Evolutionary conservation across 1,140 invertebrate species (phyloP), one percentile per base, ranked within the genome.

Genomic region (Sycobia sp.): DNA sequence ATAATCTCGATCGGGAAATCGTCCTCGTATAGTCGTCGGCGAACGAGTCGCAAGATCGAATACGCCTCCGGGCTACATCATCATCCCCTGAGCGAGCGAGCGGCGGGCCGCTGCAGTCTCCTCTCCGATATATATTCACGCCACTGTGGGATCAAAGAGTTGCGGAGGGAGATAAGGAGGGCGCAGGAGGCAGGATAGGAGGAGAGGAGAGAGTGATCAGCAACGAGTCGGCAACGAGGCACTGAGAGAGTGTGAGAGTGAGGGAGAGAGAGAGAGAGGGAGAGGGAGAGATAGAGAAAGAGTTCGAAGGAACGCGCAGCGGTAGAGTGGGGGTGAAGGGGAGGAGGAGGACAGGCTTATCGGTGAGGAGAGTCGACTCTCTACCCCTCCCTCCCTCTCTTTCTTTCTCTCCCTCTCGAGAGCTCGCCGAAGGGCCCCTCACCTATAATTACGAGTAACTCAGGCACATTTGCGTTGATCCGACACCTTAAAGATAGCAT

Each of bases 401-500:
- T n/a, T n/a, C n/a, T n/a, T n/a, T n/a, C n/a, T n/a, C n/a, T n/a
- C n/a, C n/a, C n/a, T n/a, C 77, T 78, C 49, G 18, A n/a, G 49
- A 51, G 29, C 80, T 80, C 50, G 55, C 62, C 62, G 44, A 51
- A 51, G 63, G 63, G 46, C 57, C n/a, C n/a, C 41, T 60, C 34
- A 60, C 78, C 79, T 82, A 82, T 82, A 81, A 82, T 82, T 80
- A 82, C 78, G 79, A 82, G 79, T 82, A 82, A 82, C 77, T 82
- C 80, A 82, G 80, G 76, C 80, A 82, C 80, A 82, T 82, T 82
- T 82, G 80, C 80, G 79, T 81, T 81, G 80, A 81, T 81, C 79
- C 79, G 80, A 81, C 80, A 82, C 80, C 80, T 82, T 82, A 82
- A 82, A 82, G 79, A 82, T 82, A 82, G 79, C 79, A 82, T 82